Evolutionary conservation across 2,888 invertebrate genomes (phyloP).

Genomic region (Hypselothyrea guttata): DNA sequence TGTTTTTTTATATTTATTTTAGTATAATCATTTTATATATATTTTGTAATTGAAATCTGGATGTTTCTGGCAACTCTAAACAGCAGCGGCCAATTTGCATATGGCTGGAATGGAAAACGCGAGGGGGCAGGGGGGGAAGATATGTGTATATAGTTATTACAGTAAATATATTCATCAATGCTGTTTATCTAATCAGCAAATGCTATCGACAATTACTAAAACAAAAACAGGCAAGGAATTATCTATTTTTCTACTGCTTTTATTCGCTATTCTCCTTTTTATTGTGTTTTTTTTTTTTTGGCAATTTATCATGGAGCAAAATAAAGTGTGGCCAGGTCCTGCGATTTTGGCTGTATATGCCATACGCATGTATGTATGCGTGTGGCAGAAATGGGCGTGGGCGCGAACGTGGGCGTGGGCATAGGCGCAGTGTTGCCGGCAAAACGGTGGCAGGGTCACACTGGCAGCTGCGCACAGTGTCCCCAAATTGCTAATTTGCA

Average conservation of each 20-base stretch:
- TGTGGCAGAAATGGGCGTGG: constrained; percentile 63
- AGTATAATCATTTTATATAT: too few species aligned
- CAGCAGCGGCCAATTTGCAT: constrained; percentile 63
- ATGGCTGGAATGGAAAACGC: constrained; percentile 55
- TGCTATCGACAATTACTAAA: constrained; percentile 40
- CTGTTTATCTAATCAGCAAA: constrained; percentile 51
- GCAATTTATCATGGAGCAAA: constrained; percentile 48
- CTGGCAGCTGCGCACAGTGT: constrained; percentile 7
- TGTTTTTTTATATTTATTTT: too few species aligned
- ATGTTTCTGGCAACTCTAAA: too few species aligned
- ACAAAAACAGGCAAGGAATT: constrained; percentile 14
- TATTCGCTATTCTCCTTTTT: too few species aligned
- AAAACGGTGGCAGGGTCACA: constrained; percentile 23
- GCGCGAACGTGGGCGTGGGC: constrained; percentile 46
- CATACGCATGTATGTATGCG: constrained; percentile 13
- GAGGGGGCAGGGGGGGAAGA: not conserved
- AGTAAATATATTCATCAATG: constrained; percentile 53
- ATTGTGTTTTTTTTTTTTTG: too few species aligned
- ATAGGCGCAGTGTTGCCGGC: constrained; percentile 34
- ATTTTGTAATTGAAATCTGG: too few species aligned
- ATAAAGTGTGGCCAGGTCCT: constrained; percentile 44
- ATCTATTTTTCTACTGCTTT: constrained; percentile 14
- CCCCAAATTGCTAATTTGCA: too few species aligned
- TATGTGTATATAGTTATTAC: constrained; percentile 16
- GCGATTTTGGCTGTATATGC: constrained; percentile 20